Percentiles rank a stretch among this genome's conserved stretches.
phyloP scores from a whole-genome alignment of 2,797 vertebrate genomes.

The Myripristis murdjan region DNA sequence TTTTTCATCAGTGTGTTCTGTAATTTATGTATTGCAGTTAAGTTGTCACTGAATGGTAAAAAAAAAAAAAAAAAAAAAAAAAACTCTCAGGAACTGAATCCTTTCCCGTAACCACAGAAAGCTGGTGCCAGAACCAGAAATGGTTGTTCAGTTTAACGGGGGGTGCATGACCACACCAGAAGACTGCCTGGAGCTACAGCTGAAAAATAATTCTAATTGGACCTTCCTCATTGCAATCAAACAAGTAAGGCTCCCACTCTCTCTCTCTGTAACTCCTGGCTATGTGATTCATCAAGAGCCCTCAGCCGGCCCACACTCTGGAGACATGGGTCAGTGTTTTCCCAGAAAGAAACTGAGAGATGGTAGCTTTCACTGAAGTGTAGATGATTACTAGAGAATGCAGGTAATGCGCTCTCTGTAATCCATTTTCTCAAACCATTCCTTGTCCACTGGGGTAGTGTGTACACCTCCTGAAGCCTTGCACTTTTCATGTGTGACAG shows the following conservation, averaged over 20 bases:
- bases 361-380: constrained; percentile 24
- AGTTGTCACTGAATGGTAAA: constrained; percentile 30
- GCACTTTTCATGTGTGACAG: constrained; percentile 11
- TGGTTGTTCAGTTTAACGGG: constrained; percentile 46
- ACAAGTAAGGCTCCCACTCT: constrained; percentile 29
- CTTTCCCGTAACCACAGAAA: constrained; percentile 37
- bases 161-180: constrained; percentile 37
- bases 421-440: constrained; percentile 20
- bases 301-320: constrained; percentile 24
- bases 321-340: constrained; percentile 44
- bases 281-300: constrained; percentile 52
- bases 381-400: constrained; percentile 28
- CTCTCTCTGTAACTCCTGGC: constrained; percentile 40
- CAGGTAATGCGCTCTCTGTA: constrained; percentile 1
- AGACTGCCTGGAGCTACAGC: constrained; percentile 28
- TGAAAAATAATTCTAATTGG: constrained; percentile 58
- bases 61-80: constrained; percentile 17
- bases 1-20: constrained; percentile 45
- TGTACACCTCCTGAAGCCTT: not conserved
- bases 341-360: constrained; percentile 26
- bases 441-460: not conserved
- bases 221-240: constrained; percentile 48
- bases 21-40: constrained; percentile 19
- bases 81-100: constrained; percentile 30
- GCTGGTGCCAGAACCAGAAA: constrained; percentile 42